phyloP scores from a whole-genome alignment of 2,888 invertebrate genomes.

The Mongoloraphidia duomilia region DNA sequence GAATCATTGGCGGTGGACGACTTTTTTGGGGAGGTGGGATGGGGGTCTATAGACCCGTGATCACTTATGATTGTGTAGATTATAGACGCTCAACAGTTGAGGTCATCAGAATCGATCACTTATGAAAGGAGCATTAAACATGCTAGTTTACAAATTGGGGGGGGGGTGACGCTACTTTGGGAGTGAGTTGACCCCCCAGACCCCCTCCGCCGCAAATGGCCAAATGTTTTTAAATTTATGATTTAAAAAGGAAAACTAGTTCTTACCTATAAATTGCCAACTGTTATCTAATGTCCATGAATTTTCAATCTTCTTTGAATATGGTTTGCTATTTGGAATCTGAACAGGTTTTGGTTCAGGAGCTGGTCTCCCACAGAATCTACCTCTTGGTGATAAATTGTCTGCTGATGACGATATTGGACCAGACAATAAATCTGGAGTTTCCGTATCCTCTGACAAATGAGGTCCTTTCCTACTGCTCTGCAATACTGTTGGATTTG shows the following conservation, averaged over 20 bases:
- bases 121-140: no score
- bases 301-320: slow-evolving; percentile 30
- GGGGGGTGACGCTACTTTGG: no score
- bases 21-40: no score
- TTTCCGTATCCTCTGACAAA: slow-evolving; percentile 3
- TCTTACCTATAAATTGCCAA: slow-evolving; percentile 77
- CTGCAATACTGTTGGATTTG: slow-evolving; percentile 31
- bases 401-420: slow-evolving; percentile 52
- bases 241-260: slow-evolving; percentile 10
- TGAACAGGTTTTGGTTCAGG: slow-evolving; percentile 60
- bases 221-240: not conserved
- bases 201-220: no score
- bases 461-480: slow-evolving; percentile 7
- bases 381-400: slow-evolving; percentile 35
- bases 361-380: slow-evolving; percentile 34
- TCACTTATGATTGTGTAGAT: no score
- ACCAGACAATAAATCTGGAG: slow-evolving; percentile 15
- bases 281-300: slow-evolving; percentile 80
- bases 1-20: no score
- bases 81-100: no score
- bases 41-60: no score
- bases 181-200: no score
- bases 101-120: no score
- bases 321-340: slow-evolving; percentile 44
- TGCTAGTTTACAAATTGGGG: no score